Evolutionary conservation across 2,113 vertebrate species (phyloP), one percentile per base, ranked within the genome.

Genomic region (Daboia siamensis): DNA sequence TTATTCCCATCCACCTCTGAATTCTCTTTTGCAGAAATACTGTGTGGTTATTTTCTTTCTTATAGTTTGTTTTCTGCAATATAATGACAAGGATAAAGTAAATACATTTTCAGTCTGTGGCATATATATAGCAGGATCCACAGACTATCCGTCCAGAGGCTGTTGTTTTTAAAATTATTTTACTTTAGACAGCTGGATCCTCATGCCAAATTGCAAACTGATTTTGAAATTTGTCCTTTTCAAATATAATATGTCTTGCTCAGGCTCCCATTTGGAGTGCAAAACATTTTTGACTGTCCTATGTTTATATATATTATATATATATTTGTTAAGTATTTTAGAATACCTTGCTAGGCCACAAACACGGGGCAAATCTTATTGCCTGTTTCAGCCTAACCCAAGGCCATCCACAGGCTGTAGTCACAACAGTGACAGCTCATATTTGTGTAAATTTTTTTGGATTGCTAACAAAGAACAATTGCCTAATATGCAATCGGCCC

Each of bases 41-140:
- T 90, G 92, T 95, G 57, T 51, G 85, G 33, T 44, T 80, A 80
- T 93, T 89, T 94, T 94, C 8, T 0, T 21, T 94, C 90, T 91
- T 92, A 91, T 96, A 96, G 94, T 96, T 96, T 95, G 51, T 74
- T 96, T 26, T 84, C 94, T 94, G 93, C 93, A 95, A 89, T 86
- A 90, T 96, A 93, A 92, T 96, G 93, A 94, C 56, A 95, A 94
- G 94, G 91, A 92, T 96, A 96, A 94, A 80, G 89, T 96, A 96
- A 94, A 64, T 97, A 95, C 96, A 93, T 94, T 95, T 96, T 95
- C 95, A 95, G 95, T 93, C 96, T 95, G 94, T 95, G 94, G 94
- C 21, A 0, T 93, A 51, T 90, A 61, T 93, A 88, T 85, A 51
- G 92, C 17, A n/a, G 55, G 46, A 91, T 88, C 5, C 29, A 90